Conservation (phyloP, 2,113 vertebrate species). For the Sprattus sprattus region DNA sequence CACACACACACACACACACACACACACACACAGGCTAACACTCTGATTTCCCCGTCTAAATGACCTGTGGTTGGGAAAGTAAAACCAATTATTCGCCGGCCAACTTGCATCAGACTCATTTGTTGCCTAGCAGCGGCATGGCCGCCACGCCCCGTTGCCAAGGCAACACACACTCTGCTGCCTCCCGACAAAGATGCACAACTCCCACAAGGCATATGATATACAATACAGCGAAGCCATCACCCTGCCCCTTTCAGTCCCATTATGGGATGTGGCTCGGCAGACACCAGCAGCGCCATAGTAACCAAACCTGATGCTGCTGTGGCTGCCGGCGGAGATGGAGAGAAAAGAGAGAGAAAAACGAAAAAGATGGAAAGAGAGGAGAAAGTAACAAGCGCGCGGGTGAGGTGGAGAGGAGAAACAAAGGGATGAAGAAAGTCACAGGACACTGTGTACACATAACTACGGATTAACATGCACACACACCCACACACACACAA, state of each 20-base stretch:
- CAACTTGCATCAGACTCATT: slow-evolving; percentile 9
- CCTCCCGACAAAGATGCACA: slow-evolving; percentile 3
- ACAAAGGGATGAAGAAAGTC: not conserved
- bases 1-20: too few species aligned
- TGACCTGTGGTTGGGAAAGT: not conserved
- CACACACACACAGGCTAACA: not conserved
- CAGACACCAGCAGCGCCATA: slow-evolving; percentile 62
- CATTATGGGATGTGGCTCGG: not conserved
- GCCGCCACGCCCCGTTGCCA: not conserved
- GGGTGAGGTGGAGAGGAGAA: slow-evolving; percentile 8
- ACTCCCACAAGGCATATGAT: slow-evolving; percentile 6
- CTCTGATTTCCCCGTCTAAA: slow-evolving; percentile 8
- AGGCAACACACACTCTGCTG: not conserved
- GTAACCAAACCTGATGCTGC: slow-evolving; percentile 61
- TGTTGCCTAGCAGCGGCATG: slow-evolving; percentile 10
- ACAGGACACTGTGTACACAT: not conserved
- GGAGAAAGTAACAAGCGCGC: not conserved
- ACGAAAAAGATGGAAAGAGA: not conserved
- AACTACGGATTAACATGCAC: not conserved
- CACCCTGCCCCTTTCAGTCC: not conserved
- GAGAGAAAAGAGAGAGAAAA: not conserved
- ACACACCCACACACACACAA: not conserved
- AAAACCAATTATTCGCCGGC: slow-evolving; percentile 8
- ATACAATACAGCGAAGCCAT: not conserved
- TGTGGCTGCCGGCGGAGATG: not conserved